Evolutionary conservation across 2,888 invertebrate genomes (phyloP).

Genomic region (Amphipyra tragopoginis): DNA sequence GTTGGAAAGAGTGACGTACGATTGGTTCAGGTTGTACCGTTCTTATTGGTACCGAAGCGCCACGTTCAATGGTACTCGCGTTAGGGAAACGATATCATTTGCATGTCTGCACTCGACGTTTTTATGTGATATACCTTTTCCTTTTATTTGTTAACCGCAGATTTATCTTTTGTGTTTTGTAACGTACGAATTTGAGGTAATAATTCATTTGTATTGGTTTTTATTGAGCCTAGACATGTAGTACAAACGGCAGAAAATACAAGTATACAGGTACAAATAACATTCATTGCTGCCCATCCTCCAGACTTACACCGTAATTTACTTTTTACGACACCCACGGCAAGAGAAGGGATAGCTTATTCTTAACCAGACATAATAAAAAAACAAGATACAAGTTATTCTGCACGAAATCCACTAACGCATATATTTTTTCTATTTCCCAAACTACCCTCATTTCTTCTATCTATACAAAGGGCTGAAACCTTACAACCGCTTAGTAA

Average conservation of each 20-base stretch:
- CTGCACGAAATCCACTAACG: no score
- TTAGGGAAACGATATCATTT: constrained; percentile 51
- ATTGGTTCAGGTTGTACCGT: constrained; percentile 7
- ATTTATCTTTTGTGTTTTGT: constrained; percentile 25
- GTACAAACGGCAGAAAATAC: no score
- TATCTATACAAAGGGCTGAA: constrained; percentile 4
- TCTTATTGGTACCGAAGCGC: constrained; percentile 23
- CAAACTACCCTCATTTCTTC: constrained; percentile 1
- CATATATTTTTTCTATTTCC: background rate
- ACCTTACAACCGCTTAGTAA: constrained; percentile 8
- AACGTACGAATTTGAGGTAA: background rate
- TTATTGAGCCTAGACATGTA: background rate
- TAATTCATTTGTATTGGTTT: constrained; percentile 1
- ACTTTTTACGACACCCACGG: no score
- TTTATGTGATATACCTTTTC: constrained; percentile 40
- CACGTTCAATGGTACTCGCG: constrained; percentile 39
- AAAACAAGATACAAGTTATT: no score
- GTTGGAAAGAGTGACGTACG: constrained; percentile 24
- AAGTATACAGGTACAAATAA: no score
- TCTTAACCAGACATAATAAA: no score
- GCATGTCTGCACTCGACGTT: constrained; percentile 49
- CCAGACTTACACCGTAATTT: no score
- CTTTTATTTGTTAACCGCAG: constrained; percentile 33
- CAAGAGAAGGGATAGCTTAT: no score
- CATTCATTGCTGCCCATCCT: no score